Evolutionary conservation across 2,113 vertebrate species (phyloP).

Genomic region (Anthoscopus minutus): DNA sequence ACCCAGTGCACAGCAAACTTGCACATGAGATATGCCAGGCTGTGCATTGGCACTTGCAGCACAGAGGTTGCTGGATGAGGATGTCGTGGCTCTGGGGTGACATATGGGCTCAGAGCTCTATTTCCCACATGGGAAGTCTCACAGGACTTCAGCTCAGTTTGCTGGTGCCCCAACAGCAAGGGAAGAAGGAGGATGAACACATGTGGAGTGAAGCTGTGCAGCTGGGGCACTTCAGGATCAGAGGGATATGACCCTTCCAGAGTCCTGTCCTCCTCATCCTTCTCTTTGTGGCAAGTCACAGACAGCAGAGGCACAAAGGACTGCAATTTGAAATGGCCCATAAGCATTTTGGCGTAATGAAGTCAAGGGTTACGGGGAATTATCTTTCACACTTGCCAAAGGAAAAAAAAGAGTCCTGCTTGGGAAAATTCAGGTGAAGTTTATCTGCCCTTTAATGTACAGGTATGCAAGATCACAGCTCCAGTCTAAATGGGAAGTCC

Average conservation of each 20-base stretch:
- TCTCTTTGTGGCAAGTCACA: neutral
- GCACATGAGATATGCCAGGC: neutral
- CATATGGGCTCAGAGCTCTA: neutral
- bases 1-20: rapidly evolving
- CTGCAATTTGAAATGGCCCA: neutral
- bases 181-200: neutral
- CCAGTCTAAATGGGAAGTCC: neutral
- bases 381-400: neutral
- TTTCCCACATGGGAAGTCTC: neutral
- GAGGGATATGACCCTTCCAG: neutral
- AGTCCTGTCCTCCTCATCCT: neutral
- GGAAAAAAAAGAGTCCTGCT: neutral
- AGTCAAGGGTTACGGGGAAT: neutral
- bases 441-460: neutral
- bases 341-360: neutral
- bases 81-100: rapidly evolving
- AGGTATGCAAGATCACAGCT: neutral
- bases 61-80: neutral
- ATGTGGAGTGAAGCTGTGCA: neutral
- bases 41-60: neutral
- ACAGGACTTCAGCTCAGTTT: neutral
- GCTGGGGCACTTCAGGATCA: neutral
- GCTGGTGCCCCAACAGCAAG: neutral
- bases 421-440: neutral
- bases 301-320: neutral